Evolutionary conservation across 2,888 invertebrate genomes (phyloP).

Genomic region (Nomada flava): DNA sequence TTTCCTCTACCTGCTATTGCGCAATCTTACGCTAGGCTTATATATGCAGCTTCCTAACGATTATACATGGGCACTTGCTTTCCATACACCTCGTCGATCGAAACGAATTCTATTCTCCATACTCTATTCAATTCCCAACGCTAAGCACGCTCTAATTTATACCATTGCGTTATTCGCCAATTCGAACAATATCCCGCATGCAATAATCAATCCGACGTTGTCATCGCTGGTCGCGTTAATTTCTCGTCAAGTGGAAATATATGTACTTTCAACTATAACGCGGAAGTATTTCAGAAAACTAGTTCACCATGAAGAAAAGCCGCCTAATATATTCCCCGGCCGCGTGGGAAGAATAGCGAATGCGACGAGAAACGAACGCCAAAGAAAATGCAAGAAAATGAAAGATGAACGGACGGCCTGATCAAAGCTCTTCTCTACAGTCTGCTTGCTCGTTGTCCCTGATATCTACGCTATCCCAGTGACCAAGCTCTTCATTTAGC

Average conservation of each 20-base stretch:
- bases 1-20: slow-evolving; percentile 38
- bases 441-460: slow-evolving; percentile 40
- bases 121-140: background rate
- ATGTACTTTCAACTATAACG: background rate
- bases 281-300: slow-evolving; percentile 25
- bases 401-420: slow-evolving; percentile 45
- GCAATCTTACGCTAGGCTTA: slow-evolving; percentile 44
- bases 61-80: background rate
- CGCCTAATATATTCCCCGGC: slow-evolving; percentile 28
- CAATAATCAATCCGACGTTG: slow-evolving; percentile 7
- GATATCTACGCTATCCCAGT: slow-evolving; percentile 54
- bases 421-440: slow-evolving; percentile 53
- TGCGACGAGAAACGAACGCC: slow-evolving; percentile 27
- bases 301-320: slow-evolving; percentile 27
- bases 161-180: background rate
- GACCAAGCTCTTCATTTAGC: slow-evolving; percentile 73
- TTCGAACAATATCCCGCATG: slow-evolving; percentile 3
- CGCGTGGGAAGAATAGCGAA: slow-evolving; percentile 44
- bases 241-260: background rate
- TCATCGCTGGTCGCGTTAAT: slow-evolving; percentile 1
- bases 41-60: background rate
- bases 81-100: slow-evolving; percentile 9
- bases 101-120: slow-evolving; percentile 19
- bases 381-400: slow-evolving; percentile 49
- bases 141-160: slow-evolving; percentile 18